These are phyloP conservation scores for Aleiodes testaceus DNA, from an alignment of 2,888 invertebrate species.

Conservation along the genomic window DNA sequence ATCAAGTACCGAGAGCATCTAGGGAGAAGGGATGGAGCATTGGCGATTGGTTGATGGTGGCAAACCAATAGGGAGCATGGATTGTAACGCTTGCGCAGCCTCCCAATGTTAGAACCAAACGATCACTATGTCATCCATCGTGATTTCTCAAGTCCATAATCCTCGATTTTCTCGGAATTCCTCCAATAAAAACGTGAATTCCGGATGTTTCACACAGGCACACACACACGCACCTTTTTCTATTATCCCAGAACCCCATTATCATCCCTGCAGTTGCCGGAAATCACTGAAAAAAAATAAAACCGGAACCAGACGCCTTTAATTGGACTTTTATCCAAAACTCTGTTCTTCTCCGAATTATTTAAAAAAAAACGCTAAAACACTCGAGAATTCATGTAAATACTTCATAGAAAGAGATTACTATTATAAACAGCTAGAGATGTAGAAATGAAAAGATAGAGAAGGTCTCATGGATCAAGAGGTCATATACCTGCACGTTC, in stretches of 20 bases:
- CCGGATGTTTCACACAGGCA: not conserved
- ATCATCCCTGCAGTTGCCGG: too few species aligned
- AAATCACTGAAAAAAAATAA: too few species aligned
- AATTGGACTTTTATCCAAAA: too few species aligned
- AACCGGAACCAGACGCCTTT: too few species aligned
- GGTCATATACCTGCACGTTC: conserved; percentile 67
- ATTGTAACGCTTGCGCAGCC: conserved; percentile 61
- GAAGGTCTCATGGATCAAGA: conserved; percentile 46
- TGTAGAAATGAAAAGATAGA: conserved; percentile 47
- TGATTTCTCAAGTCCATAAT: not conserved
- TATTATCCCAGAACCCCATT: not conserved
- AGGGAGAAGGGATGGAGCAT: conserved; percentile 60
- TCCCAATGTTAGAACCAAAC: conserved; percentile 51
- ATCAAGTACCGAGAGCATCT: conserved; percentile 44
- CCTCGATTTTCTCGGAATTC: not conserved
- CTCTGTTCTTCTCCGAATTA: conserved; percentile 14
- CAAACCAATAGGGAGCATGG: conserved; percentile 63
- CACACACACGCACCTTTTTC: not conserved
- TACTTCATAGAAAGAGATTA: conserved; percentile 3
- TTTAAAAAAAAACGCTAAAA: too few species aligned
- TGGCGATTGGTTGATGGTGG: conserved; percentile 59
- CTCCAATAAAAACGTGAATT: not conserved
- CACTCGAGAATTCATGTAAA: not conserved
- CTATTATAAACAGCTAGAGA: not conserved
- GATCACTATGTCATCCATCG: conserved; percentile 16